Base-by-base conservation (phyloP, 1,140 invertebrate genomes). In the Ceratosolen solmsi region DNA sequence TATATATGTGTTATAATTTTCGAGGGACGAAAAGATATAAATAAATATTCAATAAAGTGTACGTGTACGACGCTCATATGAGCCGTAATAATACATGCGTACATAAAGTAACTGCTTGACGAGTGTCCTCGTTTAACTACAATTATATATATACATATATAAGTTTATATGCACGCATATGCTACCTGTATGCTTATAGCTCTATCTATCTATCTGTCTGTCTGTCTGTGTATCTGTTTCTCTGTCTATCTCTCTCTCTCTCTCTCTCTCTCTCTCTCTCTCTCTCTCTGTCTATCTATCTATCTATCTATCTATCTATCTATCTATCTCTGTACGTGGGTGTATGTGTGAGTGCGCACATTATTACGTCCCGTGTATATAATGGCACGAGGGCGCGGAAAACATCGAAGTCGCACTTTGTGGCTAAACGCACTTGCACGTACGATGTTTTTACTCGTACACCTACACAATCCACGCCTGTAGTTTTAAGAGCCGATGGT, bases 31-130 rank as follows among this genome's bases (percentile, higher is more conserved):
- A 73, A 51, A 83, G 71, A 73, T 63, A 80, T 58, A 75, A 36
- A 54, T 75, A 79, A 83, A 83, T 78, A 83, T 83, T 76, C 82
- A 71, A 76, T 76, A 72, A 79, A 74, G 80, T 13, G 72, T 7
- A 36, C 22, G 33, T 15, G 36, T n/a, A 33, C 36, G 15, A 38
- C 20, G 15, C 9, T 15, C 15, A 38, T 20, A 68, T 20, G 22
- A 68, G 22, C 20, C 22, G 13, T 63, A 65, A 22, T 38, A 38
- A 38, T 38, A 9, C 30, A 0, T 33, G 72, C 33, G 30, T 17
- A 20, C 72, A 41, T 56, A 74, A 56, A 74, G 33, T 60, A 46
- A 58, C 7, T 22, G 72, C 30, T 11, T 22, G 49, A 54, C 54
- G 33, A 58, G 51, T 63, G 74, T 63, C 74, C 74, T 76, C 74